Base-by-base conservation (phyloP, 2,888 invertebrate species). In the Drosophila pseudotakahashii region DNA sequence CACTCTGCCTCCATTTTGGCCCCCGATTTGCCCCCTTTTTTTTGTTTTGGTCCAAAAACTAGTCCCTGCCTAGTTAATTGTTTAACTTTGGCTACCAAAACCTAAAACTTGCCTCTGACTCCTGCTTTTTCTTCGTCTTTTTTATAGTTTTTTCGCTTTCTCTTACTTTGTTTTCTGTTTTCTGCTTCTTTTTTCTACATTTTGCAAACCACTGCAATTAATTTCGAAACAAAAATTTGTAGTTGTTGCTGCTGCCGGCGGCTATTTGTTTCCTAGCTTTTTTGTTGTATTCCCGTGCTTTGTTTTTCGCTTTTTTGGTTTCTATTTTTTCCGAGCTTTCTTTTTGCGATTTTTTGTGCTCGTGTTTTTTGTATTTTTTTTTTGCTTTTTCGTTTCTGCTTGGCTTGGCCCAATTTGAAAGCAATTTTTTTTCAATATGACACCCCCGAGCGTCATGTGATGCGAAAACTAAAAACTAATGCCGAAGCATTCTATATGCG, bases 371-470 rank as follows among this genome's bases (percentile, higher is more conserved):
- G 7, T 10, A 26, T 11, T 45, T 62, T 14, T 39, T 59, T 52
- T 36, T 19, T 16, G 14, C 23, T 58, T 60, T 39, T 47, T 34
- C 51, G 67, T 39, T 63, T 73, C 70, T 69, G 63, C 52, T 55
- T 48, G 54, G 67, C 69, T 73, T 87, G 88, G 63, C 79, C 88
- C 88, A 87, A 82, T 82, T 84, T 68, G 61, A 81, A 77, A 87
- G 77, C 77, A 79, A 87, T 82, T 87, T 78, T 87, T 79, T 81
- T 64, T 75, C 84, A 81, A 84, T 87, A 81, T 83, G 87, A 81
- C 81, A 81, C 79, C 84, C 81, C 64, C 87, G 64, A 79, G 74
- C 81, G 66, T 70, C 84, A 83, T 83, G 70, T 80, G 84, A 80
- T 80, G 87, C 76, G 84, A 67, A 78, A 84, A 81, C 77, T 81